Evolutionary conservation across 2,113 vertebrate genomes (phyloP).

Genomic region (Hemichromis elongatus): DNA sequence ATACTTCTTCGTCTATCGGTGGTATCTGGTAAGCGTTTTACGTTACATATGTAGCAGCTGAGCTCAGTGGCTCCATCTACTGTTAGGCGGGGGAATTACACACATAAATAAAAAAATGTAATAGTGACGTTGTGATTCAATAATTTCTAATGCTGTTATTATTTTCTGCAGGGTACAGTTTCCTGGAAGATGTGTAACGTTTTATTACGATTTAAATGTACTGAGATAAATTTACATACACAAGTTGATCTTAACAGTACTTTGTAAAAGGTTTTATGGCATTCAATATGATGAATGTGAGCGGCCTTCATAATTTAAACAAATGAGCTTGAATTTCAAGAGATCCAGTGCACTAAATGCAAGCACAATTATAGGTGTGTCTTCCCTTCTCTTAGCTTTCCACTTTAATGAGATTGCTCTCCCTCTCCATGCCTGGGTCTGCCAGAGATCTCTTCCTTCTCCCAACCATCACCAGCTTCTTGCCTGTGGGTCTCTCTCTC

Average conservation of each 20-base stretch:
- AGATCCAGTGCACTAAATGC: background rate
- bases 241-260: background rate
- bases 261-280: background rate
- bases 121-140: background rate
- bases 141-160: background rate
- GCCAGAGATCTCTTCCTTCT: background rate
- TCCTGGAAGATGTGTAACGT: background rate
- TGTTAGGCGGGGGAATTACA: background rate
- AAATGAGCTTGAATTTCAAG: background rate
- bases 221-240: background rate
- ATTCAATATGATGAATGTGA: background rate
- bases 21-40: background rate
- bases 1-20: slow-evolving; percentile 40
- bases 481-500: background rate
- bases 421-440: background rate
- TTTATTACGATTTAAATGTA: background rate
- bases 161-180: background rate
- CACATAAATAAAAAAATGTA: background rate
- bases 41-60: background rate
- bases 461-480: background rate
- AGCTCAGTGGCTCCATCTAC: background rate
- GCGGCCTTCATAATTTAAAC: background rate
- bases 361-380: background rate
- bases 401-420: background rate
- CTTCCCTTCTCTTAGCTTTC: background rate